phyloP scores from a whole-genome alignment of 2,797 vertebrate genomes.

The Helicolenus hilgendorfi region DNA sequence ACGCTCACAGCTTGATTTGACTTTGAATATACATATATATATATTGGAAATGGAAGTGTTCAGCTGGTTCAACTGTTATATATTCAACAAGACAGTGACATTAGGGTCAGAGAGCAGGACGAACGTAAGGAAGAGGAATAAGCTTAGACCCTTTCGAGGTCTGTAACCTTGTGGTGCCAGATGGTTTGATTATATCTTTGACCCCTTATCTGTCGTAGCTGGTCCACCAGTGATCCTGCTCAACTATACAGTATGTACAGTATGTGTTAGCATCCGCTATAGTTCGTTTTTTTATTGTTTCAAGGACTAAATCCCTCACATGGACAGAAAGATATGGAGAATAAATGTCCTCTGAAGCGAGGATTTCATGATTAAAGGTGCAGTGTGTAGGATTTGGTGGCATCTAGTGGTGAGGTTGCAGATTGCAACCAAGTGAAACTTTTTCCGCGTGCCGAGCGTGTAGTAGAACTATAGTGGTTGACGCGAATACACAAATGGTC shows the following conservation, averaged over 20 bases:
- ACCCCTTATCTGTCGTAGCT: constrained; percentile 15
- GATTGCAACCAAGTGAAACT: too few relatives aligned
- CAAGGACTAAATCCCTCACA: not conserved
- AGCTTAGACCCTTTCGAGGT: constrained; percentile 38
- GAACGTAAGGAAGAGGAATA: constrained; percentile 26
- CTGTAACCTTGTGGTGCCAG: constrained; percentile 43
- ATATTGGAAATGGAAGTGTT: constrained; percentile 45
- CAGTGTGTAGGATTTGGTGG: too few relatives aligned
- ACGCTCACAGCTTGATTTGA: constrained; percentile 44
- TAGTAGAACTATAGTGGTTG: too few relatives aligned
- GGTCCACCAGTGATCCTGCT: constrained; percentile 28
- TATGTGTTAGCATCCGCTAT: not conserved
- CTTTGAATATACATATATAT: constrained; percentile 10
- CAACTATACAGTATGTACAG: not conserved
- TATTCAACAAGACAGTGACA: constrained; percentile 52
- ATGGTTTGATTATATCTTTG: constrained; percentile 46
- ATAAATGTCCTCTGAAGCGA: not conserved
- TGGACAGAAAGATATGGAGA: not conserved
- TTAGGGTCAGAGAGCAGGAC: constrained; percentile 47
- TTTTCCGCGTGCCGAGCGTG: fast-evolving
- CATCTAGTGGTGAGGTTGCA: too few relatives aligned
- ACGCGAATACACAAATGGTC: too few relatives aligned
- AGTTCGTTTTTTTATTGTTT: not conserved
- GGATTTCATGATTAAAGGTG: not conserved
- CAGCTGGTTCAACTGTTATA: constrained; percentile 28